Evolutionary conservation across 1,140 invertebrate species (phyloP).

Genomic region (Caerostris darwini): DNA sequence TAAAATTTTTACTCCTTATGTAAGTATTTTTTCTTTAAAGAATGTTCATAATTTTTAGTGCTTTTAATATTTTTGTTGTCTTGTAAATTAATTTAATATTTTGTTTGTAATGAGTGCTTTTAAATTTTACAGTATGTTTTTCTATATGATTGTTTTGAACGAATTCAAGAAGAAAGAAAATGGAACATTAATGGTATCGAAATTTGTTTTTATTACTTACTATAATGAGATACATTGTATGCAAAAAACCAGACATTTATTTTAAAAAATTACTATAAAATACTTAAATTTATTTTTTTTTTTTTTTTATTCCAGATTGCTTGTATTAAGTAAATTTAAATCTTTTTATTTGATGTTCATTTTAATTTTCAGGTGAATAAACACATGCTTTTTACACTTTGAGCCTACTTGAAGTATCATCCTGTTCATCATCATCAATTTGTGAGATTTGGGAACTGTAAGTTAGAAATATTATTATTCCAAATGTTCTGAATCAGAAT

Average conservation of each 20-base stretch:
- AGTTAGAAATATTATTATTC: slow-evolving; percentile 24
- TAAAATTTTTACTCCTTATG: slow-evolving; percentile 95
- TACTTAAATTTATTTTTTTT: too few relatives aligned
- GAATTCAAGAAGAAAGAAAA: slow-evolving; percentile 91
- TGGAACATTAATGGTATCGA: slow-evolving; percentile 79
- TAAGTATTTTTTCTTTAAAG: slow-evolving; percentile 84
- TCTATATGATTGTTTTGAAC: slow-evolving; percentile 96
- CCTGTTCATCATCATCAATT: slow-evolving; percentile 48
- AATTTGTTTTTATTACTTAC: neutral
- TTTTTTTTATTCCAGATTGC: too few relatives aligned
- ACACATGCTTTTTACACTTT: neutral
- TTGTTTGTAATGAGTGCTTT: slow-evolving; percentile 17
- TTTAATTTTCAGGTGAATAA: slow-evolving; percentile 48
- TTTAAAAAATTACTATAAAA: too few relatives aligned
- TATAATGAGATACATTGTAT: neutral
- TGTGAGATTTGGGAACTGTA: slow-evolving; percentile 15
- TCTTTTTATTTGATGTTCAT: too few relatives aligned
- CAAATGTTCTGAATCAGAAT: slow-evolving; percentile 75
- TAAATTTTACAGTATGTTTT: slow-evolving; percentile 91
- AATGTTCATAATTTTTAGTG: neutral
- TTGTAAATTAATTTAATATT: neutral
- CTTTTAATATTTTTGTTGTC: neutral
- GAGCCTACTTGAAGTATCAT: slow-evolving; percentile 28
- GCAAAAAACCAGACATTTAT: neutral
- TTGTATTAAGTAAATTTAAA: too few relatives aligned